phyloP scores from a whole-genome alignment of 2,113 vertebrate species.

The Engraulis encrasicolus region DNA sequence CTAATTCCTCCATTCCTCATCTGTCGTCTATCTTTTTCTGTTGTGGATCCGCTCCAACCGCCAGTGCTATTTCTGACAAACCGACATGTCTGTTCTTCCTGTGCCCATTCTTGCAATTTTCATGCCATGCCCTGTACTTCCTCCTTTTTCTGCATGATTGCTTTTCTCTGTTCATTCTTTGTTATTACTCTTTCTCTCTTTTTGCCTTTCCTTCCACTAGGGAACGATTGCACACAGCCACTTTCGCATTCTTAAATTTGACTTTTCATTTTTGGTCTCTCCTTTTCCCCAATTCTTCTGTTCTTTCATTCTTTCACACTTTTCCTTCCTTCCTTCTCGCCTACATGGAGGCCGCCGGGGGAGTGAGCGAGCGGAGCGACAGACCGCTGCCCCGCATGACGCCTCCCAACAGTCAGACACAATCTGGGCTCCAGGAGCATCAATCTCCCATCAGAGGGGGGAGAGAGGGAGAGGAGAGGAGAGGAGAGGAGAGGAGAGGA shows the following conservation, averaged over 20 bases:
- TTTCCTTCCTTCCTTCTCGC: not conserved
- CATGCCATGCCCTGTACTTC: not conserved
- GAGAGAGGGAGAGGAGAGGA: not conserved
- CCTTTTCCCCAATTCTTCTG: conserved; percentile 17
- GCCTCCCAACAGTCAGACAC: conserved; percentile 54
- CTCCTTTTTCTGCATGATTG: not conserved
- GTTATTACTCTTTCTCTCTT: conserved; percentile 29
- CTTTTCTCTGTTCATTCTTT: not conserved
- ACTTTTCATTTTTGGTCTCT: not conserved
- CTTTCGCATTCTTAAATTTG: too few relatives aligned
- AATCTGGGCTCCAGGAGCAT: conserved; percentile 61
- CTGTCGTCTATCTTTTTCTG: not conserved
- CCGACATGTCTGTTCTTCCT: too few relatives aligned
- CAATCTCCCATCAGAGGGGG: conserved; percentile 54
- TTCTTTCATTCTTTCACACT: not conserved
- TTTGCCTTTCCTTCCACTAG: conserved; percentile 35
- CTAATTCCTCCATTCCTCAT: not conserved
- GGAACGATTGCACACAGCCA: not conserved
- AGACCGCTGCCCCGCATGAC: conserved; percentile 64
- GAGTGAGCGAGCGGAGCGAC: too few relatives aligned
- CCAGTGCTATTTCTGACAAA: not conserved
- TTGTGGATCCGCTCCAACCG: not conserved
- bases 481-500: too few relatives aligned
- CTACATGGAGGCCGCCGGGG: conserved; percentile 40
- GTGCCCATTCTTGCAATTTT: too few relatives aligned